Evolutionary conservation across 2,888 invertebrate species (phyloP), one percentile per base, ranked within the genome.

Genomic region (Cantharis rufa): DNA sequence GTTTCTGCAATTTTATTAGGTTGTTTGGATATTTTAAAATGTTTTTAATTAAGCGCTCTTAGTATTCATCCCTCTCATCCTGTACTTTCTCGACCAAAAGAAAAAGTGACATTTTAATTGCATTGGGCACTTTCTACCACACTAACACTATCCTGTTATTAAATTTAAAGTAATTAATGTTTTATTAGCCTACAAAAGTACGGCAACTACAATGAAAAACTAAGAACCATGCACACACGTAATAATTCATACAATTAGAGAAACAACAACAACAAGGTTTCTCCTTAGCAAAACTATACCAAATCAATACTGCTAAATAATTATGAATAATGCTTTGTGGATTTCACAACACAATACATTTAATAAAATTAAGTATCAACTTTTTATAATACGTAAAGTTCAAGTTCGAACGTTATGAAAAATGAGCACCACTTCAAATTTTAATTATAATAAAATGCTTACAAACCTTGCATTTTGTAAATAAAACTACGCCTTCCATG

Each of bases 331-430:
- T n/a, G n/a, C 48, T 48, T 48, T 2, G n/a, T 48, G 7, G 48
- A 48, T 48, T 48, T 48, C 48, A 48, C 48, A 48, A 48, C n/a
- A 48, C 48, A 48, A 48, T 48, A 48, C 48, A 48, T 48, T 48
- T n/a, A 48, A 48, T 48, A 48, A 48, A 48, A 48, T 48, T 48
- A 48, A 48, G 48, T 48, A 48, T 48, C 48, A n/a, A 48, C 48
- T 48, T 48, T 48, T 48, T 48, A 48, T n/a, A n/a, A n/a, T 32
- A 32, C 61, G 18, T 24, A 72, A 72, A 72, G 72, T 72, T 72
- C 72, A 66, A 72, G 72, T 64, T 66, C 72, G 28, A 66, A 48
- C 66, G 21, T 18, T 24, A 72, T 72, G 72, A 72, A 72, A 72
- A 72, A 72, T 72, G 72, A 66, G 48, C 48, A 48, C 48, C 48